phyloP scores from a whole-genome alignment of 2,113 vertebrate species.

The Petrocephalus microphthalmus region DNA sequence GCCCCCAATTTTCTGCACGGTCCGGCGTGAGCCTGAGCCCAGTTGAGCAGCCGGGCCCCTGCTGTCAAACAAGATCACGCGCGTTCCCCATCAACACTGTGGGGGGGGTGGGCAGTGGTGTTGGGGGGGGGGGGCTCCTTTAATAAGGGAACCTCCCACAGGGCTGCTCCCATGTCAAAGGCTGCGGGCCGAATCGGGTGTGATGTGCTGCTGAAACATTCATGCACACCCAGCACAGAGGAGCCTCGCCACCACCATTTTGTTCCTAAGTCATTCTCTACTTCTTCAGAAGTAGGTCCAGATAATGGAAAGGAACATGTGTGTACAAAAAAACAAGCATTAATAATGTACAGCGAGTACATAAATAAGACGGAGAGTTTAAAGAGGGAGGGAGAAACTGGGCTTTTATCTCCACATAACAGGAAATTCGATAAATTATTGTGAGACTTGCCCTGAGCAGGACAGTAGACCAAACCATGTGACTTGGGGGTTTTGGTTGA shows the following conservation, averaged over 20 bases:
- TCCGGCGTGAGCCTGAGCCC: slow-evolving; percentile 11
- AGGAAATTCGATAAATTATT: not conserved
- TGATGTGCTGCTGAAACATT: slow-evolving; percentile 30
- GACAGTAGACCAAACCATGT: not conserved
- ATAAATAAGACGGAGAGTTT: not conserved
- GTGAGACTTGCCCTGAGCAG: not conserved
- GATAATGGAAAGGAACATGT: not conserved
- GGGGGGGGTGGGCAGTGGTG: too few relatives aligned
- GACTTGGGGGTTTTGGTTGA: not conserved
- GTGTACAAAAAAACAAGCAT: not conserved
- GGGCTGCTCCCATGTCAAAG: not conserved
- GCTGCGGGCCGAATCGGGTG: slow-evolving; percentile 33
- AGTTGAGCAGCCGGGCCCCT: slow-evolving; percentile 27
- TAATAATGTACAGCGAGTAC: not conserved
- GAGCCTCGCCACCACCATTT: slow-evolving; percentile 25
- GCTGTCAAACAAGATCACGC: slow-evolving; percentile 42
- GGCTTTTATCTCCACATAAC: not conserved
- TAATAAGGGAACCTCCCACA: slow-evolving; percentile 3
- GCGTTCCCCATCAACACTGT: not conserved
- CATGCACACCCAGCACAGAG: slow-evolving; percentile 17
- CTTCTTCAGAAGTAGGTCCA: not conserved
- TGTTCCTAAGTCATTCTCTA: not conserved
- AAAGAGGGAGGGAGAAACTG: not conserved
- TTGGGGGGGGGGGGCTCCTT: not conserved
- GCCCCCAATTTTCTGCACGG: slow-evolving; percentile 33